Percentiles rank a stretch among this genome's conserved stretches.
phyloP scores from a whole-genome alignment of 2,888 invertebrate genomes.

The Tenthredo distinguenda region DNA sequence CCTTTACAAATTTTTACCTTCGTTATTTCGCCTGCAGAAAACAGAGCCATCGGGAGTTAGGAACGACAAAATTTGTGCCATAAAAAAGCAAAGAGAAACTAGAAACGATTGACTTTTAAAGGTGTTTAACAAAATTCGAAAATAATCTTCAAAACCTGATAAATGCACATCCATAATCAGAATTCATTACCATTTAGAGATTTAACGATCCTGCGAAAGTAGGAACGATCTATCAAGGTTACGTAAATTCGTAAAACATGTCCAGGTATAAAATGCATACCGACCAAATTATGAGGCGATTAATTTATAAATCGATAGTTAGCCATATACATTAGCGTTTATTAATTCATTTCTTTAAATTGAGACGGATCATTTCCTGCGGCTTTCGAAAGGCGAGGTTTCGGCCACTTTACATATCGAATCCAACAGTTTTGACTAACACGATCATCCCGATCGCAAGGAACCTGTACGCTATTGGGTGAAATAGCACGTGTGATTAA shows the following conservation, averaged over 20 bases:
- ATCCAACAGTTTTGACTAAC: not conserved
- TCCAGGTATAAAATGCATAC: not conserved
- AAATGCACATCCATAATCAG: not conserved
- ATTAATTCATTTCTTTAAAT: not conserved
- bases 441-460: not conserved
- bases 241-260: not conserved
- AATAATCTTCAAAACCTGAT: constrained; percentile 13
- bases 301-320: not conserved
- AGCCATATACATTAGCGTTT: not conserved
- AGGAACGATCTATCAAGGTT: constrained; percentile 26
- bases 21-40: not conserved
- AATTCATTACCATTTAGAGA: constrained; percentile 9
- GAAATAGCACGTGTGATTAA: not conserved
- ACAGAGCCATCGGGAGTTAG: not conserved
- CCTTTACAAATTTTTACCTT: not conserved
- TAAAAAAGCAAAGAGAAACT: not conserved
- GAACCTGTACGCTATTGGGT: not conserved
- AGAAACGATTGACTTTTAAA: not conserved
- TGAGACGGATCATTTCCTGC: not conserved
- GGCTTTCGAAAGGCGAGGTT: not conserved
- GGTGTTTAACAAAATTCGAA: not conserved
- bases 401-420: not conserved
- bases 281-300: not conserved
- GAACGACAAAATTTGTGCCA: not conserved
- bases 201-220: constrained; percentile 28